Evolutionary conservation across 2,797 vertebrate genomes (phyloP).

Genomic region (Spheniscus humboldti): DNA sequence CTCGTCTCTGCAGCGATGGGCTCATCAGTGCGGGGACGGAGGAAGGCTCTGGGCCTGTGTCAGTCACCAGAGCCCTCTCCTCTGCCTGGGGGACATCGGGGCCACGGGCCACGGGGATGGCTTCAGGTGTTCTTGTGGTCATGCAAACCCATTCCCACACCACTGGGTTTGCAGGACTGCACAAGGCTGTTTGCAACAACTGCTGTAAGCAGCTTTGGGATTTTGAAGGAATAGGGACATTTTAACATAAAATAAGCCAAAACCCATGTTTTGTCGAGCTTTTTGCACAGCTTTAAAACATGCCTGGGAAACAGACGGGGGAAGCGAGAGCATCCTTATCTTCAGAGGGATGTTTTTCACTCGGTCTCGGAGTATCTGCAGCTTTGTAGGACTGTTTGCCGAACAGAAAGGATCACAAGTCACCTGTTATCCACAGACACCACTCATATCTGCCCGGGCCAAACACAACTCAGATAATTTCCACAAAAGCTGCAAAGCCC

Average conservation of each 20-base stretch:
- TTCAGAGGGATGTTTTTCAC: neutral
- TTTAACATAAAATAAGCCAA: neutral
- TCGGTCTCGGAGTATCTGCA: neutral
- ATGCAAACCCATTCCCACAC: neutral
- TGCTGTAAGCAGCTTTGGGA: neutral
- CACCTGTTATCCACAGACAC: neutral
- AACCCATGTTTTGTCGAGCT: fast-evolving
- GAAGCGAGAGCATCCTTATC: constrained; percentile 1
- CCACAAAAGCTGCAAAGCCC: neutral
- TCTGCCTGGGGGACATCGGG: neutral
- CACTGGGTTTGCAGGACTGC: neutral
- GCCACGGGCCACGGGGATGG: fast-evolving
- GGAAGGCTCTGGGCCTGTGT: neutral
- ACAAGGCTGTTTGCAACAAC: neutral
- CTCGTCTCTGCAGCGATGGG: neutral
- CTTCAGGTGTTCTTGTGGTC: neutral
- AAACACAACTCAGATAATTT: neutral
- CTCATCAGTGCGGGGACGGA: neutral
- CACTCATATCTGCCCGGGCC: neutral
- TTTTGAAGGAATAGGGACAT: neutral
- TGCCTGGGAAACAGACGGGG: neutral
- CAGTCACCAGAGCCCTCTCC: neutral
- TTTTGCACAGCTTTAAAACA: neutral
- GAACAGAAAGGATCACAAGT: neutral
- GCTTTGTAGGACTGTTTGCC: neutral